Conservation (phyloP, 2,888 invertebrate species). For the Gisinianus flammeolus region DNA sequence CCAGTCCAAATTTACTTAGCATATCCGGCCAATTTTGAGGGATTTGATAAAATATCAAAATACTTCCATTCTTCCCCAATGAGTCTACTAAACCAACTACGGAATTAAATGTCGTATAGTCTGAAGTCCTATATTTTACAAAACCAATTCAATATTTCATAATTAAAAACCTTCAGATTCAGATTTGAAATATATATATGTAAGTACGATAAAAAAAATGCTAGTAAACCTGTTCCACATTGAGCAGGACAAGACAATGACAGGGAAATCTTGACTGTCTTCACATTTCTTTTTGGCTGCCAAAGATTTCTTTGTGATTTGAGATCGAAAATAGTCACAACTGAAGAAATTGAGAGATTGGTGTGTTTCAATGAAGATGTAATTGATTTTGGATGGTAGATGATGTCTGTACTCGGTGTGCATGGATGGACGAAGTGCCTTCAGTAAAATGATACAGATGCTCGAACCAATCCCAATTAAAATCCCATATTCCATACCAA, state of each 20-base stretch:
- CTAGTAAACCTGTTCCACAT: slow-evolving; percentile 46
- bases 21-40: neutral
- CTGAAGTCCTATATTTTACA: too few relatives aligned
- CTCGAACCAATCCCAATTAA: slow-evolving; percentile 71
- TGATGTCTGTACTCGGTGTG: slow-evolving; percentile 63
- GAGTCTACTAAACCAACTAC: slow-evolving; percentile 48
- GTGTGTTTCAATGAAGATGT: slow-evolving; percentile 46
- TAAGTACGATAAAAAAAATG: too few relatives aligned
- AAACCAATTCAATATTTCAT: too few relatives aligned
- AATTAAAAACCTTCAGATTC: too few relatives aligned
- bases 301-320: slow-evolving; percentile 37
- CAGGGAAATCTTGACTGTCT: slow-evolving; percentile 24
- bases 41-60: slow-evolving; percentile 38
- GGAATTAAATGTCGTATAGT: slow-evolving; percentile 51
- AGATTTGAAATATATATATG: too few relatives aligned
- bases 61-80: slow-evolving; percentile 49
- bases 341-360: slow-evolving; percentile 52
- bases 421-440: slow-evolving; percentile 71
- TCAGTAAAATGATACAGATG: slow-evolving; percentile 69
- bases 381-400: slow-evolving; percentile 35
- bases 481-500: slow-evolving; percentile 75
- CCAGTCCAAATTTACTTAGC: neutral
- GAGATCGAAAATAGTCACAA: slow-evolving; percentile 49
- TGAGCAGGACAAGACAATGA: slow-evolving; percentile 47
- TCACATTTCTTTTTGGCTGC: slow-evolving; percentile 17